Evolutionary conservation across 2,113 vertebrate genomes (phyloP).

Genomic region (Amphiprion ocellaris): DNA sequence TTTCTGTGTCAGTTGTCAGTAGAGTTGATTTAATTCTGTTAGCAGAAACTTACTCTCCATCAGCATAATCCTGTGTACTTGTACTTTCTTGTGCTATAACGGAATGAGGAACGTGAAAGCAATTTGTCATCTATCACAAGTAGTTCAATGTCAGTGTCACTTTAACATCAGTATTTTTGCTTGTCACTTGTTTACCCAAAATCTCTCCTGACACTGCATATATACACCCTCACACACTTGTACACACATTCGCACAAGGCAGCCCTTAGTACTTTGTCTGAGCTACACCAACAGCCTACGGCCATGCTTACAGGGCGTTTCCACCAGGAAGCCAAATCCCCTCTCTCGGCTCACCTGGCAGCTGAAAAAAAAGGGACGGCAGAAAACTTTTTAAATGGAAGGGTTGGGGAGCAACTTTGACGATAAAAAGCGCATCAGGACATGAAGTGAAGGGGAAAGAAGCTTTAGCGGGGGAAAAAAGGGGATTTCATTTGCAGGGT

Average conservation of each 20-base stretch:
- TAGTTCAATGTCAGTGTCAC: conserved; percentile 64
- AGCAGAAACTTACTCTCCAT: conserved; percentile 45
- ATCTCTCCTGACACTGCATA: conserved; percentile 57
- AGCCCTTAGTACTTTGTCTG: conserved; percentile 61
- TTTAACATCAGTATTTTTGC: conserved; percentile 65
- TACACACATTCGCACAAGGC: conserved; percentile 33
- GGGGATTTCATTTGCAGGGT: conserved; percentile 65
- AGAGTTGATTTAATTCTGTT: conserved; percentile 48
- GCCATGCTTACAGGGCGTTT: conserved; percentile 77
- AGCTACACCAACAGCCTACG: conserved; percentile 72
- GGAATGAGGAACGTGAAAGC: conserved; percentile 54
- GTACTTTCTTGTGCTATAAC: conserved; percentile 28
- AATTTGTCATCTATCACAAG: conserved; percentile 60
- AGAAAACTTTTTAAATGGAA: conserved; percentile 74
- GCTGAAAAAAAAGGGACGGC: conserved; percentile 38
- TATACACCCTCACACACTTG: conserved; percentile 14
- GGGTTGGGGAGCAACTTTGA: conserved; percentile 71
- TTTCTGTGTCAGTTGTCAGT: conserved; percentile 45
- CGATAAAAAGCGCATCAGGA: conserved; percentile 75
- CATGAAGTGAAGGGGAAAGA: conserved; percentile 75
- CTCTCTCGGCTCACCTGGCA: conserved; percentile 73
- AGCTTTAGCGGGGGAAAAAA: conserved; percentile 54
- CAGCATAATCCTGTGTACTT: conserved; percentile 51
- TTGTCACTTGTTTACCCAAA: conserved; percentile 66
- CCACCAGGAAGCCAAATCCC: conserved; percentile 70